These are phyloP conservation scores for Sisor rabdophorus DNA, from an alignment of 2,113 vertebrate genomes.

Conservation along the genomic window DNA sequence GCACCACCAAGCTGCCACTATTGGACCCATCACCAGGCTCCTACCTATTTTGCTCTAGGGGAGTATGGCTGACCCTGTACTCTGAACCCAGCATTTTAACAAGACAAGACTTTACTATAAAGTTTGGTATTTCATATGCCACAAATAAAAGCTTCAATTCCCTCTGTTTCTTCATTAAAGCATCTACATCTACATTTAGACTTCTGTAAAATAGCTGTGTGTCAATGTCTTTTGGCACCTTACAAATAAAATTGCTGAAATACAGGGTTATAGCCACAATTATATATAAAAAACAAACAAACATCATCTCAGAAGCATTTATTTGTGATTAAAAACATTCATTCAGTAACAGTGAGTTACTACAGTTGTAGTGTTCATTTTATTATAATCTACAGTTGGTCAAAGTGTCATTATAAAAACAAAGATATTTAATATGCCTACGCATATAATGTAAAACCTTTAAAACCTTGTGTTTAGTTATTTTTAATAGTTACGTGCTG, in stretches of 20 bases:
- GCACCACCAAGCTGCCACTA: too few species aligned
- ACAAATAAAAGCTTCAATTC: too few species aligned
- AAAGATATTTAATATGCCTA: slow-evolving; percentile 61
- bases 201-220: not conserved
- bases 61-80: too few species aligned
- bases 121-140: too few species aligned
- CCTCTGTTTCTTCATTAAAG: not conserved
- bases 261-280: too few species aligned
- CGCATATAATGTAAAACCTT: slow-evolving; percentile 53
- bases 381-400: slow-evolving; percentile 57
- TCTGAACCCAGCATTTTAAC: too few species aligned
- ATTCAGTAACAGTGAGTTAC: slow-evolving; percentile 67
- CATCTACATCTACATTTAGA: not conserved
- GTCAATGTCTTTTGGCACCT: too few species aligned
- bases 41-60: too few species aligned
- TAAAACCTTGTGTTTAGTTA: slow-evolving; percentile 48
- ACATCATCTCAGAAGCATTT: not conserved
- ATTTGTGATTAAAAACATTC: slow-evolving; percentile 62
- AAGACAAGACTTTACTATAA: too few species aligned
- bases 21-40: too few species aligned
- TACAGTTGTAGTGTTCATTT: slow-evolving; percentile 66
- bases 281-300: too few species aligned
- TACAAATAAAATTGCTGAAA: too few species aligned
- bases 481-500: slow-evolving; percentile 40
- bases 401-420: slow-evolving; percentile 63